A percentile compares a stretch with the other conserved stretches of the same genome.
Conservation (phyloP, 2,888 invertebrate genomes). For the Saturnia pavonia region DNA sequence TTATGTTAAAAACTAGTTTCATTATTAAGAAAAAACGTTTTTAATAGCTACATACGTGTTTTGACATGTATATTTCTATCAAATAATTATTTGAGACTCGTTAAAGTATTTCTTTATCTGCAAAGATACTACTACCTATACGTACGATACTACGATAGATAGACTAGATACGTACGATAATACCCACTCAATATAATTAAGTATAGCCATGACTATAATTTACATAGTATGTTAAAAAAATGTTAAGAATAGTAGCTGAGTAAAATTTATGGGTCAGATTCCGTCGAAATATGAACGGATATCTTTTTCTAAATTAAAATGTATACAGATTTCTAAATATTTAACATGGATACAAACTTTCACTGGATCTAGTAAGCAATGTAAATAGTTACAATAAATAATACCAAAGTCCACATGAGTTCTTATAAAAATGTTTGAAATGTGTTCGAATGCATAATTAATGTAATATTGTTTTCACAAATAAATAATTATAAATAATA, state of each 20-base stretch:
- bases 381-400: background rate
- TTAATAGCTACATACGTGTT: too few species aligned
- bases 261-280: background rate
- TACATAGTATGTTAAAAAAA: background rate
- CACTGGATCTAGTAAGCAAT: background rate
- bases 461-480: background rate
- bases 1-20: too few species aligned
- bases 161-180: too few species aligned
- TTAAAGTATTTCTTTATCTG: too few species aligned
- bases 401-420: background rate
- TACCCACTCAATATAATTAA: background rate
- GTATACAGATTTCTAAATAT: conserved; percentile 1
- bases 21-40: too few species aligned
- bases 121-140: too few species aligned
- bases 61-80: too few species aligned
- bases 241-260: background rate
- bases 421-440: background rate
- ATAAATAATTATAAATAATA: conserved; percentile 1
- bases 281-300: conserved; percentile 1
- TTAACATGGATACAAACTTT: conserved; percentile 1
- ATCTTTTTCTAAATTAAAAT: background rate
- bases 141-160: too few species aligned
- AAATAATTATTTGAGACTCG: too few species aligned
- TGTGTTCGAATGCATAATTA: conserved; percentile 2
- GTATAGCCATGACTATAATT: background rate